A percentile compares a stretch with the other conserved stretches of the same genome.
These are phyloP conservation scores for Aplodontia rufa DNA, from an alignment of 2,113 vertebrate genomes.

Conservation along the genomic window DNA sequence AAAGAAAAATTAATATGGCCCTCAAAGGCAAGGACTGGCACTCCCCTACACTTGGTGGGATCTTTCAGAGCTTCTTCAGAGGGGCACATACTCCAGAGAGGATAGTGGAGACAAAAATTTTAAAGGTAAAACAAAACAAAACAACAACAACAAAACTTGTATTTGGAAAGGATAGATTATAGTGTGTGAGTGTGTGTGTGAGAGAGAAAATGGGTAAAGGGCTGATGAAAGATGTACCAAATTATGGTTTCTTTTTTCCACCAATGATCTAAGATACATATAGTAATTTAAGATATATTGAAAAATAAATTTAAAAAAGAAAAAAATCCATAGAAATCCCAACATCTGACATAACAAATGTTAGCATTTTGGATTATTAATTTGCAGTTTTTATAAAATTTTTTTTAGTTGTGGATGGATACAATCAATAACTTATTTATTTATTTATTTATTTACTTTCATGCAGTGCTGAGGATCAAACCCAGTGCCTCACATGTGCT, in stretches of 20 bases:
- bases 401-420: too few species aligned
- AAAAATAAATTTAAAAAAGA: slow-evolving; percentile 31
- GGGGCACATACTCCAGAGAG: not conserved
- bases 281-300: slow-evolving; percentile 1
- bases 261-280: not conserved
- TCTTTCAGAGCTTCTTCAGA: not conserved
- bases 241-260: not conserved
- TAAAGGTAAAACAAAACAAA: not conserved
- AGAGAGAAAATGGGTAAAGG: not conserved
- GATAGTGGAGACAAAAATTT: not conserved
- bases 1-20: not conserved
- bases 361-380: not conserved
- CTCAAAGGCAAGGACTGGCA: not conserved
- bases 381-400: not conserved
- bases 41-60: not conserved
- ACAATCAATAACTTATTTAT: too few species aligned
- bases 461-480: too few species aligned
- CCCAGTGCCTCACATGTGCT: too few species aligned
- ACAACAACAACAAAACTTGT: not conserved
- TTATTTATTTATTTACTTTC: too few species aligned
- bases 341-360: not conserved
- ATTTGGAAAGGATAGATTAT: not conserved
- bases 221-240: not conserved
- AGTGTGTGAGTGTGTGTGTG: not conserved
- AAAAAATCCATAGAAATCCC: not conserved